phyloP scores from a whole-genome alignment of 30 jellyfish, hydroid and myxozoan genomes.

The Turritopsis dohrnii region DNA sequence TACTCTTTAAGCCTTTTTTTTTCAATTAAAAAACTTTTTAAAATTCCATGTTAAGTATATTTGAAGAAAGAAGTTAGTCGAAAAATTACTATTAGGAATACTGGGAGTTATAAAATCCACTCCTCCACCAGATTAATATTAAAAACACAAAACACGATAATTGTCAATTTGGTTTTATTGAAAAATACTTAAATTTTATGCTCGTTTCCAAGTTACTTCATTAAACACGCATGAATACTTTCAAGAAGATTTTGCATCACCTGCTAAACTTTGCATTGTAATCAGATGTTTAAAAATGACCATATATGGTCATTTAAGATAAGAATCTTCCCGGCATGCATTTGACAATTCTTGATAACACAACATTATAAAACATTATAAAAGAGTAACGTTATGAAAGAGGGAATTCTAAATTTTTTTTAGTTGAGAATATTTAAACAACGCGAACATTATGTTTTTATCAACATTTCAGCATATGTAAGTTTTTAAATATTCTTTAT shows the following conservation, averaged over 20 bases:
- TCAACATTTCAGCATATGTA: neutral
- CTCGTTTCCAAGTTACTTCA: neutral
- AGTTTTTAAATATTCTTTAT: neutral
- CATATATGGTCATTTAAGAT: constrained; percentile 7
- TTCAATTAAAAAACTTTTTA: no score
- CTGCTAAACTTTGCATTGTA: neutral
- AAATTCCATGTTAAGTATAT: no score
- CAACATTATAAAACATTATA: neutral
- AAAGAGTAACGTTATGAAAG: neutral
- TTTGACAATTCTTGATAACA: neutral
- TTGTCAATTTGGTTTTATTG: neutral
- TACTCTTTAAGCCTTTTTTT: no score
- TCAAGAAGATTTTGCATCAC: neutral
- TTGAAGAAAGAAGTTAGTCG: no score
- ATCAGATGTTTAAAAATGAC: neutral
- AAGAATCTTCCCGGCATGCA: constrained; percentile 7
- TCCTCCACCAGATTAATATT: neutral
- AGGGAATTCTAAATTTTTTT: neutral
- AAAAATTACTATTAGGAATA: no score
- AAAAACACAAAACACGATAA: neutral
- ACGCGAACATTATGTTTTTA: neutral
- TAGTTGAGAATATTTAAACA: neutral
- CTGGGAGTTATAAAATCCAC: no score
- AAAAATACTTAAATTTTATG: no score
- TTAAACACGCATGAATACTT: neutral